Base-by-base conservation (phyloP, 2,113 vertebrate species). In the Perca fluviatilis region DNA sequence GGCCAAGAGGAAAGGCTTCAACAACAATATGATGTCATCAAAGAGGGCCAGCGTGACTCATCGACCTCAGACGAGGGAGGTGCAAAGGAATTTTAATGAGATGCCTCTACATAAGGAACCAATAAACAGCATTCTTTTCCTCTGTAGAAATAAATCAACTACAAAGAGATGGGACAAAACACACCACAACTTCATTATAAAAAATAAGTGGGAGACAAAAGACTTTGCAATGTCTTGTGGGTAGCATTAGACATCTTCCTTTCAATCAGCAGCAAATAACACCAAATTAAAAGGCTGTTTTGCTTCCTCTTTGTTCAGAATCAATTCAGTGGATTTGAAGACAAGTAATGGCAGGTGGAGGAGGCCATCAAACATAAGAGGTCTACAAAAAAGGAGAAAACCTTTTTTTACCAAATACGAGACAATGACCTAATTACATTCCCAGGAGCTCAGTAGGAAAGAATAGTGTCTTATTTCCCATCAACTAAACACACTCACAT, bases 21-120 rank as follows among this genome's bases (percentile, higher is more conserved):
- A 89, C 83, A 93, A 92, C 92, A 91, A 82, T 72, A 84, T 95
- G 94, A 94, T 87, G 93, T 96, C 94, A 96, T 95, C 94, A 94
- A 91, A 94, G 92, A 89, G 84, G 85, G 90, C 84, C 92, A 53
- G 84, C 47, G 82, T 94, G 94, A 95, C 87, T 95, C 93, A 94
- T 78, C 80, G 69, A 90, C 93, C 89, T 93, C 88, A 92, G 89
- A 86, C 69, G 33, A 87, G 78, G 85, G 90, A 91, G 84, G 82
- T 70, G 73, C 78, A 72, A 58, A 88, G 79, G 93, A 93, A 93
- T 94, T 90, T 94, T 89, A 91, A 90, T 85, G 84, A 88, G 66
- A 88, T 80, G 68, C 71, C 80, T 89, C 86, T 40, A 71, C 86
- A 85, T 73, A 69, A 90, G 83, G 85, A 91, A 79, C 33, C 69